Conservation (phyloP, 2,888 invertebrate genomes). For the Amiota mariae region DNA sequence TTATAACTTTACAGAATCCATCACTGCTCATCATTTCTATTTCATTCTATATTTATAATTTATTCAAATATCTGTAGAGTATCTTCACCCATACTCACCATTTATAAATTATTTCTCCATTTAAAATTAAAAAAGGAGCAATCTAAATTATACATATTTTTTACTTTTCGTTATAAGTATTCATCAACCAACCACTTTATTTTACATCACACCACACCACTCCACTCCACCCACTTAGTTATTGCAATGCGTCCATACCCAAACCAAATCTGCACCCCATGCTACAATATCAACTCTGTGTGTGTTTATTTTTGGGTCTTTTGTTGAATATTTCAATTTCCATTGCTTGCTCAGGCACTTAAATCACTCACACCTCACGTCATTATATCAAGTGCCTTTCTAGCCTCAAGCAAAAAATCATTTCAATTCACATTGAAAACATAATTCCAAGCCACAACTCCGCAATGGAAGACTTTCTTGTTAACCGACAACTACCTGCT, state of each 20-base stretch:
- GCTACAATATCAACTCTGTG: background rate
- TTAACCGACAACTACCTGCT: too few relatives aligned
- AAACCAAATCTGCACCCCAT: background rate
- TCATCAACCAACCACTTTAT: background rate
- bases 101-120: too few relatives aligned
- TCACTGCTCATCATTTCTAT: too few relatives aligned
- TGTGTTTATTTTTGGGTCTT: background rate
- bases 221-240: too few relatives aligned
- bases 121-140: background rate
- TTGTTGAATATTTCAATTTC: background rate
- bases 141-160: background rate
- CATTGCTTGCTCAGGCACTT: background rate
- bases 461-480: too few relatives aligned
- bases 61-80: too few relatives aligned
- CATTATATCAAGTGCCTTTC: constrained; percentile 18
- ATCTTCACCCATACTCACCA: too few relatives aligned
- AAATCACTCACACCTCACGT: background rate
- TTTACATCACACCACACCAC: too few relatives aligned
- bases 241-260: too few relatives aligned
- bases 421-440: background rate
- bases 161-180: background rate
- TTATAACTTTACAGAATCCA: too few relatives aligned
- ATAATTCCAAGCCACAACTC: too few relatives aligned
- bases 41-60: too few relatives aligned
- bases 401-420: background rate